Conservation (phyloP, 2,113 vertebrate species). For the Calypte anna region DNA sequence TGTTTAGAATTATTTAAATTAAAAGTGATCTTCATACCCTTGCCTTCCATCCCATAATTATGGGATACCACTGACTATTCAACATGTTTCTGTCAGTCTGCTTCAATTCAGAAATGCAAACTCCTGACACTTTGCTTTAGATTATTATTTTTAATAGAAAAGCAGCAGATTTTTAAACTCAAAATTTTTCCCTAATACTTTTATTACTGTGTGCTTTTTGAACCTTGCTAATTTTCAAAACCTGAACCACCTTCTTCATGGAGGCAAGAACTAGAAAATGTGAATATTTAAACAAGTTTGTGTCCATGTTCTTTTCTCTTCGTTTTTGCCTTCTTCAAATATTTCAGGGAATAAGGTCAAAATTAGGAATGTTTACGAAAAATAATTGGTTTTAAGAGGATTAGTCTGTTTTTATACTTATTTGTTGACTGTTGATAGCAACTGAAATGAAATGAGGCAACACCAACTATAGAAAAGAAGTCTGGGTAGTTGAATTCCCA, state of each 20-base stretch:
- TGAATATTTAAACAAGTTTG: neutral
- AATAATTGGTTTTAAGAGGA: neutral
- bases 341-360: neutral
- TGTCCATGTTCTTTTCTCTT: neutral
- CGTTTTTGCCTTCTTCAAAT: neutral
- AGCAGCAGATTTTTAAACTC: neutral
- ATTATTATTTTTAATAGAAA: neutral
- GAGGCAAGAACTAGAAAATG: neutral
- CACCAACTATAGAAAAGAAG: neutral
- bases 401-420: neutral
- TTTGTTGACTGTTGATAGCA: neutral
- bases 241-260: neutral
- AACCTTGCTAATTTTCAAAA: neutral
- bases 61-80: neutral
- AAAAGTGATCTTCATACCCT: neutral
- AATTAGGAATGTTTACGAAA: neutral
- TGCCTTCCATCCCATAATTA: neutral
- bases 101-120: neutral
- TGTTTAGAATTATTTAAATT: neutral
- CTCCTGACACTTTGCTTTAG: neutral
- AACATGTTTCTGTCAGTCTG: neutral
- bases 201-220: neutral
- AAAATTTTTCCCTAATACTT: neutral
- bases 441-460: neutral
- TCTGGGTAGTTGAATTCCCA: neutral